These are phyloP conservation scores for Ctenopoma multispine DNA, from an alignment of 2,797 vertebrate species.

Conservation along the genomic window DNA sequence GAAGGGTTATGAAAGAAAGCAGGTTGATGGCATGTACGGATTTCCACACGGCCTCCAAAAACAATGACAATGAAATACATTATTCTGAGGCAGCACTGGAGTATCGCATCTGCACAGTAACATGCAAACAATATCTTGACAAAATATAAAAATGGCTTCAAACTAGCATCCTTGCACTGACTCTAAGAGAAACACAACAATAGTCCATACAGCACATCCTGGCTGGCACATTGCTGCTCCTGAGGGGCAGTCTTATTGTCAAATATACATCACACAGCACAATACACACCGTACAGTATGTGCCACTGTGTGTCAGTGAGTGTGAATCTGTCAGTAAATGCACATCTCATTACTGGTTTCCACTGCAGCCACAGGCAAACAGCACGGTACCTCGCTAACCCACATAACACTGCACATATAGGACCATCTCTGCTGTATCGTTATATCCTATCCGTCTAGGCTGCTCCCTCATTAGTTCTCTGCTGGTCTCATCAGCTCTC, in stretches of 20 bases:
- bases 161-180: not conserved
- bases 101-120: too few relatives aligned
- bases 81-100: too few relatives aligned
- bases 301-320: conserved; percentile 36
- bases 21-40: too few relatives aligned
- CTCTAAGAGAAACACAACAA: conserved; percentile 7
- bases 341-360: conserved; percentile 63
- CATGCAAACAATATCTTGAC: not conserved
- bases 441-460: conserved; percentile 48
- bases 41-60: not conserved
- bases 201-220: conserved; percentile 9
- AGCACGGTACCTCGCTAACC: conserved; percentile 47
- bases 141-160: conserved; percentile 4
- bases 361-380: conserved; percentile 53
- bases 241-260: conserved; percentile 18
- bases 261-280: conserved; percentile 57
- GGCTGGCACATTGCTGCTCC: conserved; percentile 21
- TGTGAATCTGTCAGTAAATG: conserved; percentile 34
- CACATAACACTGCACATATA: conserved; percentile 40
- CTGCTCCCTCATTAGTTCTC: conserved; percentile 63
- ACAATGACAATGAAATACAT: too few relatives aligned
- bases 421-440: conserved; percentile 46
- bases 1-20: too few relatives aligned
- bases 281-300: conserved; percentile 34
- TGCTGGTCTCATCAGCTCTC: conserved; percentile 36